Conservation (phyloP, 1,140 invertebrate species). For the Parasteatoda tepidariorum region DNA sequence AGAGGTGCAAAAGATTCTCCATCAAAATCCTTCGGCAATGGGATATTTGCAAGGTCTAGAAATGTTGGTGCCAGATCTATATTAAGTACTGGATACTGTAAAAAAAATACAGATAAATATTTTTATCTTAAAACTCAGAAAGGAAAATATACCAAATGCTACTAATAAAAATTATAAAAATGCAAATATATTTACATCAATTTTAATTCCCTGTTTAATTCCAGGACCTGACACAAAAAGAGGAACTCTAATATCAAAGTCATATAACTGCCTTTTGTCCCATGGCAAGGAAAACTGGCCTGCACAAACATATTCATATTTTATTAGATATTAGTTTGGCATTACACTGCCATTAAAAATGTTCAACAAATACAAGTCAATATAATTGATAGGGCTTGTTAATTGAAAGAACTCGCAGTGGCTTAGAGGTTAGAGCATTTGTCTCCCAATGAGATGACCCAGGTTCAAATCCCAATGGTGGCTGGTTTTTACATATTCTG, state of each 20-base stretch:
- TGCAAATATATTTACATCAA: slow-evolving; percentile 43
- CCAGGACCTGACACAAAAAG: slow-evolving; percentile 93
- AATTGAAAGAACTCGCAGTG: too few species aligned
- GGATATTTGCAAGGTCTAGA: slow-evolving; percentile 91
- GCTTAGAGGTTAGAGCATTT: too few species aligned
- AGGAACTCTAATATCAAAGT: slow-evolving; percentile 96
- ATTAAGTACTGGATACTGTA: slow-evolving; percentile 90
- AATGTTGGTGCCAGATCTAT: slow-evolving; percentile 97
- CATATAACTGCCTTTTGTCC: slow-evolving; percentile 97
- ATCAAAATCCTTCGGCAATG: slow-evolving; percentile 90
- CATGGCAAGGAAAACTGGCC: slow-evolving; percentile 97
- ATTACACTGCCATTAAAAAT: too few species aligned
- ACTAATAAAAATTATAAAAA: neutral
- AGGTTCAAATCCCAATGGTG: too few species aligned
- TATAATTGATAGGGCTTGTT: too few species aligned
- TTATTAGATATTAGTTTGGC: neutral
- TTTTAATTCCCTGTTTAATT: slow-evolving; percentile 77
- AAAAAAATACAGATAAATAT: neutral
- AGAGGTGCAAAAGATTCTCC: slow-evolving; percentile 85
- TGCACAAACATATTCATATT: neutral
- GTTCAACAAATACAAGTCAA: too few species aligned
- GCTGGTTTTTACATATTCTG: too few species aligned
- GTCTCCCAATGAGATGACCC: too few species aligned
- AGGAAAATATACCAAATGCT: neutral
- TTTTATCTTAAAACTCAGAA: slow-evolving; percentile 54